Percentiles rank a stretch among this genome's conserved stretches.
phyloP scores from a whole-genome alignment of 2,888 invertebrate species.

The Ophion obscuratus region DNA sequence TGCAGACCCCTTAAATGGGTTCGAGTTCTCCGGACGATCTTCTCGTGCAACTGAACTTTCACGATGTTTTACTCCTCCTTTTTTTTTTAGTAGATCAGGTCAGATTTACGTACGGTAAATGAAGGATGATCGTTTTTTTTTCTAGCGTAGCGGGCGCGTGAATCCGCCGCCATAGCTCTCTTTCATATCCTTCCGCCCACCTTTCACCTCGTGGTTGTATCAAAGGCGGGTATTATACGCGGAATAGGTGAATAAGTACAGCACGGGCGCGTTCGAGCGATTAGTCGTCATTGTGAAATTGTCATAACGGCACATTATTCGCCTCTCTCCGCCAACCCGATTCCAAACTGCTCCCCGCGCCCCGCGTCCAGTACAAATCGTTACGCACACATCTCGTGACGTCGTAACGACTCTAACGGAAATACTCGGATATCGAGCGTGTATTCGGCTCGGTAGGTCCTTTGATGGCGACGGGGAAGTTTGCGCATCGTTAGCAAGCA shows the following conservation, averaged over 20 bases:
- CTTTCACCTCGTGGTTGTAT: slow-evolving; percentile 66
- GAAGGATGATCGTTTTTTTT: slow-evolving; percentile 34
- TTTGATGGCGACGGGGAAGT: no score
- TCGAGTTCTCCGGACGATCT: not conserved
- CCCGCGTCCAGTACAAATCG: slow-evolving; percentile 34
- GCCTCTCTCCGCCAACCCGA: slow-evolving; percentile 68
- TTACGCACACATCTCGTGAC: slow-evolving; percentile 20
- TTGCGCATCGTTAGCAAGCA: no score
- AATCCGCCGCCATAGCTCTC: slow-evolving; percentile 39
- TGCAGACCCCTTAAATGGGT: not conserved
- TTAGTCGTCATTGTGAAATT: slow-evolving; percentile 74
- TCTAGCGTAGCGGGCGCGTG: slow-evolving; percentile 2
- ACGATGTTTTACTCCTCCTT: slow-evolving; percentile 30
- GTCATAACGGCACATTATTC: slow-evolving; percentile 70
- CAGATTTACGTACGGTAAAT: slow-evolving; percentile 35
- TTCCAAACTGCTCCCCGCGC: slow-evolving; percentile 63
- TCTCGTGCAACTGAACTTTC: slow-evolving; percentile 31
- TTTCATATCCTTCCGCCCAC: slow-evolving; percentile 64
- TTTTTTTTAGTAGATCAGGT: slow-evolving; percentile 24
- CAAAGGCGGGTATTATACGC: slow-evolving; percentile 31
- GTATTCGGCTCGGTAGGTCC: no score
- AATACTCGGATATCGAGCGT: not conserved
- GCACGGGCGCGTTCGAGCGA: slow-evolving; percentile 60
- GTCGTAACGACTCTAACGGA: not conserved
- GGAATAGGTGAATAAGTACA: slow-evolving; percentile 37